These are phyloP conservation scores for Endotricha flammealis DNA, from an alignment of 2,888 invertebrate species.

Conservation along the genomic window DNA sequence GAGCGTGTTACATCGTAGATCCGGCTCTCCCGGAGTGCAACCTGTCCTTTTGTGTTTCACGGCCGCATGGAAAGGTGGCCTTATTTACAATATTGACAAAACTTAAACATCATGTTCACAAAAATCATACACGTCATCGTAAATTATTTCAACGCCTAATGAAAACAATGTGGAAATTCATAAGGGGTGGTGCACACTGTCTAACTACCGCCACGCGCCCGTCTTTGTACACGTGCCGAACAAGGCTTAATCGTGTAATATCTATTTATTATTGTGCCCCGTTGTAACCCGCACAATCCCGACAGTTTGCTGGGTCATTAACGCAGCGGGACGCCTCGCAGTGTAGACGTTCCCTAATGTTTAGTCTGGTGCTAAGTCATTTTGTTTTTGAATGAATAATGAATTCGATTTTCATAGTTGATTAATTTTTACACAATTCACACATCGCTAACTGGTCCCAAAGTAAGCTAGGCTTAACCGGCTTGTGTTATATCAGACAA, in stretches of 20 bases:
- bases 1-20: too few relatives aligned
- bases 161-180: constrained; percentile 23
- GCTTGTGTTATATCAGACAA: too few relatives aligned
- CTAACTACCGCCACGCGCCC: constrained; percentile 28
- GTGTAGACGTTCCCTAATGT: constrained; percentile 40
- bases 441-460: too few relatives aligned
- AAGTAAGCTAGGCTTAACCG: too few relatives aligned
- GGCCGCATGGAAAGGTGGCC: too few relatives aligned
- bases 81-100: too few relatives aligned
- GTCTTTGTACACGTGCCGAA: constrained; percentile 25
- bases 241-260: constrained; percentile 52
- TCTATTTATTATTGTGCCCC: constrained; percentile 49
- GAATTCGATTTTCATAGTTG: neutral
- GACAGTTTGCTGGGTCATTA: constrained; percentile 55
- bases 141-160: constrained; percentile 10
- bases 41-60: too few relatives aligned
- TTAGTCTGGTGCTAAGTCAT: constrained; percentile 19
- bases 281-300: constrained; percentile 12
- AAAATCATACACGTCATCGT: constrained; percentile 2
- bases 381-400: constrained; percentile 7
- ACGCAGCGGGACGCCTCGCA: constrained; percentile 36
- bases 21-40: too few relatives aligned
- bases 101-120: too few relatives aligned
- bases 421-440: too few relatives aligned
- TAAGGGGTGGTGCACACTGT: constrained; percentile 28